Evolutionary conservation across 2,888 invertebrate genomes (phyloP).

Genomic region (Tolmerus cingulatus): DNA sequence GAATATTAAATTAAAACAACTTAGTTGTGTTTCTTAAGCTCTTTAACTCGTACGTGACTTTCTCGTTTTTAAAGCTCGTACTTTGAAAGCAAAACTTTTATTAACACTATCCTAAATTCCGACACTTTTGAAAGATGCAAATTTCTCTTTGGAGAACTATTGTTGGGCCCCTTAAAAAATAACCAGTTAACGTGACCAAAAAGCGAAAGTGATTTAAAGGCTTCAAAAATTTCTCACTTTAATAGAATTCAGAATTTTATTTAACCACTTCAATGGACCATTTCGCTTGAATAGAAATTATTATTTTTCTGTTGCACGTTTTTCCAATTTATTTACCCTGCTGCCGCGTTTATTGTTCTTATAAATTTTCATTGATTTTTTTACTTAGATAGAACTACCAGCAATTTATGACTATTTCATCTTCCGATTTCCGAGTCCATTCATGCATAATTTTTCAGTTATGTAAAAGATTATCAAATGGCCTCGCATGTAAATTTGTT

Average conservation of each 20-base stretch:
- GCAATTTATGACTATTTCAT: neutral
- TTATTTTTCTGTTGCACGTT: neutral
- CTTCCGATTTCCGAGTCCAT: neutral
- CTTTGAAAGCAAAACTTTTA: neutral
- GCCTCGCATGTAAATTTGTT: neutral
- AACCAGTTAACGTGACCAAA: neutral
- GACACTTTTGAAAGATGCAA: neutral
- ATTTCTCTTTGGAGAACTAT: neutral
- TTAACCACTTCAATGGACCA: neutral
- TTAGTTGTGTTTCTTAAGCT: neutral
- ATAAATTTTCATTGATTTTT: neutral
- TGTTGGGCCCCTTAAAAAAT: neutral
- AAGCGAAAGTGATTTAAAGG: neutral
- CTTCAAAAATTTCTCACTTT: neutral
- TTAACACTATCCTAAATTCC: neutral
- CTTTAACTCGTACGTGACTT: neutral
- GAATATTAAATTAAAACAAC: neutral
- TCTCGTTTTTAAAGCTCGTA: neutral
- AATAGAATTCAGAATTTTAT: neutral
- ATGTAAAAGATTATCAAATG: neutral
- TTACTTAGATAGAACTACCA: neutral
- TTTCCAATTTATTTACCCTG: neutral
- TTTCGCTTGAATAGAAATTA: neutral
- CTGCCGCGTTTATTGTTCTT: neutral
- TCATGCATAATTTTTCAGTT: neutral